Percentiles rank a stretch among this genome's conserved stretches.
phyloP scores from a whole-genome alignment of 1,140 invertebrate genomes.

The Euura saliciscinereae region DNA sequence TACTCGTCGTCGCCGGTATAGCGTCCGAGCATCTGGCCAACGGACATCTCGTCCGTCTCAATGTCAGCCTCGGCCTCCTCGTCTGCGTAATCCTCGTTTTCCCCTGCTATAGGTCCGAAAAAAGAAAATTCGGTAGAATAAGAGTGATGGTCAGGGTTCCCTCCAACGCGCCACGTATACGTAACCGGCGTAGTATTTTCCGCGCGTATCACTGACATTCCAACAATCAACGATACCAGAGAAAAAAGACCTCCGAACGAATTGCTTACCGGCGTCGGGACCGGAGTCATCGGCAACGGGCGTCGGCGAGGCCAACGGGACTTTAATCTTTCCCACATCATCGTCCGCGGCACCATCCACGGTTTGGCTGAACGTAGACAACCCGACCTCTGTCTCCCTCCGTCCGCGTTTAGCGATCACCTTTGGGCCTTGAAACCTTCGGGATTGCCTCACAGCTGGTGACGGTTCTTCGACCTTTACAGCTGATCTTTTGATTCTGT shows the following conservation, averaged over 20 bases:
- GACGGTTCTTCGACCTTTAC: slow-evolving; percentile 19
- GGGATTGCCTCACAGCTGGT: background rate
- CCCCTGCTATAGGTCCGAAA: slow-evolving; percentile 31
- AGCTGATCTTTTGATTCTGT: background rate
- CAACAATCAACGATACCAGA: background rate
- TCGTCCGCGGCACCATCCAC: background rate
- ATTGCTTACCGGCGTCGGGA: background rate
- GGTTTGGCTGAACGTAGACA: background rate
- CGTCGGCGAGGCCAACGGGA: background rate
- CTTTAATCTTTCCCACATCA: background rate
- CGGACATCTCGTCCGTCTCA: slow-evolving; percentile 53
- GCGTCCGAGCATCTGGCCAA: slow-evolving; percentile 58
- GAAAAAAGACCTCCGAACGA: background rate
- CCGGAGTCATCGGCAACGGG: background rate
- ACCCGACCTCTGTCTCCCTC: background rate
- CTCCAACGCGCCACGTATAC: no score
- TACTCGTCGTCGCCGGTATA: slow-evolving; percentile 51
- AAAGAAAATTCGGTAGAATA: slow-evolving; percentile 13
- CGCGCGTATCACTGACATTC: no score
- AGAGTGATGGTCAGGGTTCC: no score
- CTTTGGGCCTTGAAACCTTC: background rate
- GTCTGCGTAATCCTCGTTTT: slow-evolving; percentile 56
- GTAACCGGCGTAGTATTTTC: no score
- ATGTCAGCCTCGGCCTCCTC: slow-evolving; percentile 47
- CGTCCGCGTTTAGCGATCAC: background rate